These are phyloP conservation scores for Luperina testacea DNA, from an alignment of 2,888 invertebrate genomes.

Conservation along the genomic window DNA sequence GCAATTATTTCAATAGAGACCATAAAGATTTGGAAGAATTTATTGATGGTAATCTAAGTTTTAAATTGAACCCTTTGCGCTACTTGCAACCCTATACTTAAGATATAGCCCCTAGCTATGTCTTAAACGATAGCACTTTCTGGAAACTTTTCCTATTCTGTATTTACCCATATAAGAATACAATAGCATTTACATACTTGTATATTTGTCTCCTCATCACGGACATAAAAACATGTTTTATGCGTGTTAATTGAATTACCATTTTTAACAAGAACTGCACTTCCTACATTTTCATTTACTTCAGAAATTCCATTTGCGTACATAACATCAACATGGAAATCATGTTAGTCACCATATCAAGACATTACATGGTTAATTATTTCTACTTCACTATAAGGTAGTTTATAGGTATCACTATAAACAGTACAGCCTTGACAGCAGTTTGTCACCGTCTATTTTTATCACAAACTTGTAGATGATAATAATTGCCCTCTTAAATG, in stretches of 20 bases:
- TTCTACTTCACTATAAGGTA: slow-evolving; percentile 16
- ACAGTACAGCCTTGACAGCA: slow-evolving; percentile 54
- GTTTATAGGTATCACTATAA: slow-evolving; percentile 33
- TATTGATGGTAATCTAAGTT: background rate
- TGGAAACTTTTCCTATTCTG: background rate
- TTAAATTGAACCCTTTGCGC: background rate
- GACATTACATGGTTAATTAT: slow-evolving; percentile 8
- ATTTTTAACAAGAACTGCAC: slow-evolving; percentile 13
- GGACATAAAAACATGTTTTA: slow-evolving; percentile 12
- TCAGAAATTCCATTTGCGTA: slow-evolving; percentile 26
- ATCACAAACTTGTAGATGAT: slow-evolving; percentile 48
- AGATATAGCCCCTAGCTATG: background rate
- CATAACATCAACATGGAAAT: slow-evolving; percentile 12
- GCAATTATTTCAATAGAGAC: background rate
- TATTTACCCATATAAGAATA: background rate
- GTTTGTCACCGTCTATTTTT: slow-evolving; percentile 61
- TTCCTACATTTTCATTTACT: slow-evolving; percentile 31
- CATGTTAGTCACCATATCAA: slow-evolving; percentile 37
- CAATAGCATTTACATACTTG: background rate
- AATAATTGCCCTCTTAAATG: slow-evolving; percentile 54
- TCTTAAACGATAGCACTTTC: background rate
- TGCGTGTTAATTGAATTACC: slow-evolving; percentile 24
- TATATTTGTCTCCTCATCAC: background rate
- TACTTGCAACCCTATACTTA: background rate
- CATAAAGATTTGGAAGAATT: background rate